A percentile compares a stretch with the other conserved stretches of the same genome.
These are phyloP conservation scores for Neosalanx taihuensis DNA, from an alignment of 2,797 vertebrate species.

Conservation along the genomic window DNA sequence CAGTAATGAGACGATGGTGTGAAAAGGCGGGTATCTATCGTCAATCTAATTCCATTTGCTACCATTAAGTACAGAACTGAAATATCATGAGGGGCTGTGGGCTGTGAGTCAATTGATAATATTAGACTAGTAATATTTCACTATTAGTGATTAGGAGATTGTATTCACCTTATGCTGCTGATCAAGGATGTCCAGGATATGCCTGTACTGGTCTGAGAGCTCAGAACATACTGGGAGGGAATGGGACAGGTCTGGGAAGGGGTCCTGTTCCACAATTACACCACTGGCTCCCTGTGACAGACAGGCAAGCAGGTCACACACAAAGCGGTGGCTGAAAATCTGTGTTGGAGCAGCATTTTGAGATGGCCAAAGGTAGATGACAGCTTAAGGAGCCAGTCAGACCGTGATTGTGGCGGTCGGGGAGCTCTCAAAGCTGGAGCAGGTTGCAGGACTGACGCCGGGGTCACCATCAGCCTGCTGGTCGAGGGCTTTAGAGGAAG, in stretches of 20 bases:
- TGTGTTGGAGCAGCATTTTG: neutral
- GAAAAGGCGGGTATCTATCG: neutral
- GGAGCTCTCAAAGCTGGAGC: neutral
- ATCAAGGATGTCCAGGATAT: slow-evolving; percentile 19
- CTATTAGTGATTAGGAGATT: neutral
- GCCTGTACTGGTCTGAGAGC: slow-evolving; percentile 14
- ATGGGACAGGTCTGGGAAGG: neutral
- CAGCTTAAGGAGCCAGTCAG: neutral
- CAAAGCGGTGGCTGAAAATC: neutral
- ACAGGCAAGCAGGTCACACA: neutral
- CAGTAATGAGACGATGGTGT: too few species aligned
- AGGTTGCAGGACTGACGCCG: neutral
- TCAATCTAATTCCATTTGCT: neutral
- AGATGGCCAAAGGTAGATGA: neutral
- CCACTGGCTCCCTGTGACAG: neutral
- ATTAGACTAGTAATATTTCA: too few species aligned
- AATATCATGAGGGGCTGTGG: neutral
- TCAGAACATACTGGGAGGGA: neutral
- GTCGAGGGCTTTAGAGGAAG: neutral
- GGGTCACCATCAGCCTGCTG: neutral
- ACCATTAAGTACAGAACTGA: neutral
- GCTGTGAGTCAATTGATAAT: neutral
- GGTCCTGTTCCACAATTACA: neutral
- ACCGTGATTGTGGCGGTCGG: neutral
- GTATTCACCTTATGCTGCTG: slow-evolving; percentile 22